A percentile compares a stretch with the other conserved stretches of the same genome.
Evolutionary conservation across 2,797 vertebrate genomes (phyloP).

Genomic region (Helicolenus hilgendorfi): DNA sequence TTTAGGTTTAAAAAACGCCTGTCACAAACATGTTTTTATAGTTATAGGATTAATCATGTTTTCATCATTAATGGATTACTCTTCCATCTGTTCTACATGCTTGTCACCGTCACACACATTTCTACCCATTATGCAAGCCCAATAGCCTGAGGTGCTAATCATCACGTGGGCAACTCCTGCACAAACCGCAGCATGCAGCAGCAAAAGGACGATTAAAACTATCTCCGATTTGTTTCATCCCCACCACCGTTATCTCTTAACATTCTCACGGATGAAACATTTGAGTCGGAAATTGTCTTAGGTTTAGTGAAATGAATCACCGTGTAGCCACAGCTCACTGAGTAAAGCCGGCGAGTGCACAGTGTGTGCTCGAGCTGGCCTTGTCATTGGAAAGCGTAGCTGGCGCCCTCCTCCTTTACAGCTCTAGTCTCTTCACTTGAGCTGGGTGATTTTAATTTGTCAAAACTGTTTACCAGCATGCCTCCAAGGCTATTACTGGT

Average conservation of each 20-base stretch:
- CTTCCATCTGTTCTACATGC: slow-evolving; percentile 45
- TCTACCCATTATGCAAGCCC: slow-evolving; percentile 37
- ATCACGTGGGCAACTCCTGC: slow-evolving; percentile 17
- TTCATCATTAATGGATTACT: slow-evolving; percentile 72
- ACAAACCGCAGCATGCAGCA: slow-evolving; percentile 14
- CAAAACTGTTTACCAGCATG: slow-evolving; percentile 91
- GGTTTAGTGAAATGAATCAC: slow-evolving; percentile 45
- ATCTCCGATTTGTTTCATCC: slow-evolving; percentile 35
- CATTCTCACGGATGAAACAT: slow-evolving; percentile 41
- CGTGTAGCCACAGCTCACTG: slow-evolving; percentile 22
- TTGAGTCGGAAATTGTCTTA: slow-evolving; percentile 43
- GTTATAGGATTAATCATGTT: slow-evolving; percentile 60
- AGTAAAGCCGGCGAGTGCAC: slow-evolving; percentile 27
- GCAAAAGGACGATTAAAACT: slow-evolving; percentile 22
- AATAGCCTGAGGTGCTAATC: slow-evolving; percentile 52
- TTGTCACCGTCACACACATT: slow-evolving; percentile 61
- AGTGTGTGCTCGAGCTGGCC: slow-evolving; percentile 56
- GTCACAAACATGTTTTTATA: slow-evolving; percentile 47
- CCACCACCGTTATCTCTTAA: slow-evolving; percentile 37
- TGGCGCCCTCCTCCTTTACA: slow-evolving; percentile 55
- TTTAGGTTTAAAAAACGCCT: slow-evolving; percentile 41
- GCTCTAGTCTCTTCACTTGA: slow-evolving; percentile 82
- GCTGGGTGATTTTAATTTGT: slow-evolving; percentile 92
- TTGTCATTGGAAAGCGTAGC: slow-evolving; percentile 47
- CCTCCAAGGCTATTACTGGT: slow-evolving; percentile 90